Conservation (phyloP, 2,113 vertebrate species). For the Ictalurus punctatus region DNA sequence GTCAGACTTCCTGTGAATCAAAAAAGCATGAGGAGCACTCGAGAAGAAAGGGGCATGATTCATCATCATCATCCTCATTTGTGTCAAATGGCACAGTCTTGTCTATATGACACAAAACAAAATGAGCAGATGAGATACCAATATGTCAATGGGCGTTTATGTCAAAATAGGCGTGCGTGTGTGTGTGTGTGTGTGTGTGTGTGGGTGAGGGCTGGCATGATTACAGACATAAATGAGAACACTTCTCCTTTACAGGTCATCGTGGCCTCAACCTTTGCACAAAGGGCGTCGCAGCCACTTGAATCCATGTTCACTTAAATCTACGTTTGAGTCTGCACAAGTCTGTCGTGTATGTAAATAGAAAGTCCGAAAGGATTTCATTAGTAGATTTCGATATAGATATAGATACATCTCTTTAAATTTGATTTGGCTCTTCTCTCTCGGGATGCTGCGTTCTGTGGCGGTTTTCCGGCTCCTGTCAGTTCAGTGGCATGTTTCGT, state of each 20-base stretch:
- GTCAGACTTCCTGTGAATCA: constrained; percentile 19
- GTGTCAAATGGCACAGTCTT: not conserved
- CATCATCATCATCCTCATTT: constrained; percentile 6
- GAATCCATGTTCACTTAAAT: constrained; percentile 19
- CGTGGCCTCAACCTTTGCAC: not conserved
- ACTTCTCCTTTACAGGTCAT: constrained; percentile 25
- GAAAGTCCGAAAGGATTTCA: not conserved
- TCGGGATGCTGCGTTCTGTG: constrained; percentile 12
- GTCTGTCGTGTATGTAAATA: not conserved
- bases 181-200: too few relatives aligned
- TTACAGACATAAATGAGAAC: not conserved
- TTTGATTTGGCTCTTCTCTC: constrained; percentile 33
- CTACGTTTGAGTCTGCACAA: constrained; percentile 31
- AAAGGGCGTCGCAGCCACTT: not conserved
- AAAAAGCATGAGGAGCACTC: not conserved
- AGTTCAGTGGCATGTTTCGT: constrained; percentile 48
- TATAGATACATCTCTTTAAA: constrained; percentile 42
- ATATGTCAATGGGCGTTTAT: not conserved
- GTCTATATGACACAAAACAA: not conserved
- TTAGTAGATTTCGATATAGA: constrained; percentile 42
- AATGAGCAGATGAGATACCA: not conserved
- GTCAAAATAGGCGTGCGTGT: not conserved
- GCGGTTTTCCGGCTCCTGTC: constrained; percentile 39
- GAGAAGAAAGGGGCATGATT: not conserved
- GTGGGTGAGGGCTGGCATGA: constrained; percentile 3